phyloP scores from a whole-genome alignment of 2,888 invertebrate species.

The Celastrina argiolus region DNA sequence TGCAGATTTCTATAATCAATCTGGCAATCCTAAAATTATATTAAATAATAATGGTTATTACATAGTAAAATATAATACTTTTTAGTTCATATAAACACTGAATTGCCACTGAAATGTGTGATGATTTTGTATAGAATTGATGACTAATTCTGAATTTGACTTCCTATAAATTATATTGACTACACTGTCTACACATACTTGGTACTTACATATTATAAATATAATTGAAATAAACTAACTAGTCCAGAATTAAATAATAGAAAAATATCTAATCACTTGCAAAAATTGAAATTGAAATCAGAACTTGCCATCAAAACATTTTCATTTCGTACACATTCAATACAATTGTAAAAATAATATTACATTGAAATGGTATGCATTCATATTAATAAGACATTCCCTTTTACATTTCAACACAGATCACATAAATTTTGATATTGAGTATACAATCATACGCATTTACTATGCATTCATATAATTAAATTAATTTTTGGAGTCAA shows the following conservation, averaged over 20 bases:
- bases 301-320: slow-evolving; percentile 11
- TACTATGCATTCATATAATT: slow-evolving; percentile 59
- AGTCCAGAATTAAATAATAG: neutral
- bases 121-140: slow-evolving; percentile 24
- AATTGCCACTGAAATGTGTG: slow-evolving; percentile 28
- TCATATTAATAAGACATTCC: slow-evolving; percentile 41
- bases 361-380: slow-evolving; percentile 56
- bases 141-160: slow-evolving; percentile 4
- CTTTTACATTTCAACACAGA: slow-evolving; percentile 44
- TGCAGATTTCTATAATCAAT: slow-evolving; percentile 22
- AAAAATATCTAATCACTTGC: neutral
- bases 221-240: neutral
- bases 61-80: slow-evolving; percentile 39
- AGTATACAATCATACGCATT: slow-evolving; percentile 60
- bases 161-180: neutral
- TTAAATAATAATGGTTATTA: slow-evolving; percentile 27
- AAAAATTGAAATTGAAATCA: neutral
- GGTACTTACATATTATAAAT: neutral
- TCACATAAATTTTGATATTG: slow-evolving; percentile 57
- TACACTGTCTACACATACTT: neutral
- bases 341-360: slow-evolving; percentile 40
- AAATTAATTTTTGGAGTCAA: slow-evolving; percentile 70
- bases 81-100: slow-evolving; percentile 23
- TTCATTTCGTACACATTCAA: slow-evolving; percentile 29
- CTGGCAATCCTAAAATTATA: slow-evolving; percentile 21